Evolutionary conservation across 1,140 invertebrate species (phyloP), one percentile per base, ranked within the genome.

Genomic region (Drosophila sp.): DNA sequence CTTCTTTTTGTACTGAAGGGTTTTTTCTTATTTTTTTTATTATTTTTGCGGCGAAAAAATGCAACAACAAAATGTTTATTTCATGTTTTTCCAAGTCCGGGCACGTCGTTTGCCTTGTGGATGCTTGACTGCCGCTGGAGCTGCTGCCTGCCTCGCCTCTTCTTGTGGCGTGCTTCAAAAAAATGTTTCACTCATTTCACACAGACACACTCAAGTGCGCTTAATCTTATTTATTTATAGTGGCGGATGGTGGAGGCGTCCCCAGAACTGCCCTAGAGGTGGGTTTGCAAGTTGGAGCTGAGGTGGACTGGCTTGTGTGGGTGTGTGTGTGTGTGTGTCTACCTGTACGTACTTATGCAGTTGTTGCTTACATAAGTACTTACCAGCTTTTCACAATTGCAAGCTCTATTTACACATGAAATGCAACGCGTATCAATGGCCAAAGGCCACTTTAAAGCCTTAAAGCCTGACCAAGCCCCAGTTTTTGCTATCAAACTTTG

Each of bases 151-250:
- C 10, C 38, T 35, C 33, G 58, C 58, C 30, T 27, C 44, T 50
- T 50, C 25, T 50, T 50, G 44, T 50, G 44, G 44, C 60, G 35
- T 71, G 57, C 62, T 61, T 40, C 63, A 66, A 74, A 73, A 77
- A 65, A 56, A 29, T 66, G 66, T 69, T 72, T 41, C 65, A 62
- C 64, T 85, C 72, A 85, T 72, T 84, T 69, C 50, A 69, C 68
- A 83, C 68, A 72, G 66, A 71, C 70, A 77, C 66, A 85, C 69
- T 80, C 41, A 75, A 89, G 83, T 73, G 62, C 65, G 80, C 83
- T 87, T 87, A 89, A 87, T 87, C 84, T 87, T 87, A 87, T 89
- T 87, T 87, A 87, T 87, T 87, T 86, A 86, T 86, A 70, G 70
- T 62, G 63, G 50, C 30, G 30, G 29, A 41, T 60, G 25, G 29